These are phyloP conservation scores for Cardinalis cardinalis DNA, from an alignment of 2,113 vertebrate genomes.

Conservation along the genomic window DNA sequence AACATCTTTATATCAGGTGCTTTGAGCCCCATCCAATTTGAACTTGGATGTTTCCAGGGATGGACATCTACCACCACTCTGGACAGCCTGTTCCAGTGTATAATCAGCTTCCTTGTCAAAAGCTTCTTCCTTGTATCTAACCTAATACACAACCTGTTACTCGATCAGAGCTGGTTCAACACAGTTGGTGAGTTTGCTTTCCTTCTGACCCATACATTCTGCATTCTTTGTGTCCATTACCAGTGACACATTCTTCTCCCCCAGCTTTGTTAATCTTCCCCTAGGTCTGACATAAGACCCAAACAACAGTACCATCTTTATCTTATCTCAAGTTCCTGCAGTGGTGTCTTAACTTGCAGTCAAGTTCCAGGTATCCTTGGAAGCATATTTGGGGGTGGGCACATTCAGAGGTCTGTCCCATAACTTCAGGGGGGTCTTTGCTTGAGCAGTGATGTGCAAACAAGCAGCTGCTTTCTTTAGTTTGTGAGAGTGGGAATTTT, in stretches of 20 bases:
- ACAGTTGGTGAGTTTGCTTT: not conserved
- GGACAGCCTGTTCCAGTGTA: not conserved
- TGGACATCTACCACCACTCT: too few species aligned
- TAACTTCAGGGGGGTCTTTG: not conserved
- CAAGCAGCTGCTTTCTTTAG: not conserved
- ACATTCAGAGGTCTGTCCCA: fast-evolving
- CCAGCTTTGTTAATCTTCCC: not conserved
- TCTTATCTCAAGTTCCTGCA: not conserved
- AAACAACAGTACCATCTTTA: not conserved
- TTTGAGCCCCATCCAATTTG: not conserved
- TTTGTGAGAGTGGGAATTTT: not conserved
- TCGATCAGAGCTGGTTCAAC: not conserved
- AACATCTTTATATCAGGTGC: not conserved
- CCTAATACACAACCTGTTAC: not conserved
- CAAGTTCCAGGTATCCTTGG: not conserved
- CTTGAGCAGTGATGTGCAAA: not conserved
- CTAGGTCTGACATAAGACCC: not conserved
- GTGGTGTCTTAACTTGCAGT: not conserved
- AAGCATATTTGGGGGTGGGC: fast-evolving
- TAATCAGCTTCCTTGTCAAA: not conserved
- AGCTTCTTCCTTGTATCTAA: not conserved
- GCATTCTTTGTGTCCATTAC: not conserved
- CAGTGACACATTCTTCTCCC: not conserved
- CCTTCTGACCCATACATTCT: not conserved
- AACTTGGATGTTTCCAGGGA: not conserved